These are phyloP conservation scores for Pangasius djambal DNA, from an alignment of 2,797 vertebrate species.

Conservation along the genomic window DNA sequence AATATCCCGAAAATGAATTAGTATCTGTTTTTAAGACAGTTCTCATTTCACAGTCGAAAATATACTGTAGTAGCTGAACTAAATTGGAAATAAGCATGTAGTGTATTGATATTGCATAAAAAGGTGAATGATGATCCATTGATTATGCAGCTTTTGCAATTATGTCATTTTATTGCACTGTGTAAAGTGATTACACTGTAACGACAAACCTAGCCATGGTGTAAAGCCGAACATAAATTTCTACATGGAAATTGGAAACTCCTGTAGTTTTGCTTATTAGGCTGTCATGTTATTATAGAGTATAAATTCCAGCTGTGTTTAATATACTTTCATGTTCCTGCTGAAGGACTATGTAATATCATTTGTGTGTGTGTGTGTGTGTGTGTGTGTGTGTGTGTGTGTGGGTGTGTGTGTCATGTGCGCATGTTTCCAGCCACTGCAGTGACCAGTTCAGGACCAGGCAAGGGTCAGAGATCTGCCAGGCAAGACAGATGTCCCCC, in stretches of 20 bases:
- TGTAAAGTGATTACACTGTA: conserved; percentile 23
- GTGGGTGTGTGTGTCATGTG: background rate
- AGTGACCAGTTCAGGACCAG: conserved; percentile 28
- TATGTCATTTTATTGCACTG: conserved; percentile 36
- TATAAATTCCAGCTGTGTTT: conserved; percentile 6
- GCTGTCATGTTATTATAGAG: conserved; percentile 17
- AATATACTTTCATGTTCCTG: conserved; percentile 12
- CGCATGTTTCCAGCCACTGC: conserved; percentile 19
- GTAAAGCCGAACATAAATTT: conserved; percentile 15
- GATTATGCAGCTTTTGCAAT: conserved; percentile 26
- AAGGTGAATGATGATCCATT: conserved; percentile 18
- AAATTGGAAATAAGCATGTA: background rate
- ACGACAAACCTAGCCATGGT: conserved; percentile 26
- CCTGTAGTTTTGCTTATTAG: conserved; percentile 27
- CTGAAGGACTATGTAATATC: conserved; percentile 20
- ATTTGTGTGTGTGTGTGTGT: conserved; percentile 24
- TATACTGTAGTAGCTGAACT: background rate
- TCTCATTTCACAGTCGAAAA: conserved; percentile 10
- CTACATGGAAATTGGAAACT: conserved; percentile 12
- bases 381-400: conserved; percentile 31
- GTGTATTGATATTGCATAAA: conserved; percentile 16
- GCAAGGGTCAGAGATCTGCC: conserved; percentile 55
- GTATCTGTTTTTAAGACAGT: background rate
- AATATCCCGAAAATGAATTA: background rate
- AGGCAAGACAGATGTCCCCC: conserved; percentile 59